phyloP scores from a whole-genome alignment of 2,113 vertebrate genomes.

The Heliornis fulica region DNA sequence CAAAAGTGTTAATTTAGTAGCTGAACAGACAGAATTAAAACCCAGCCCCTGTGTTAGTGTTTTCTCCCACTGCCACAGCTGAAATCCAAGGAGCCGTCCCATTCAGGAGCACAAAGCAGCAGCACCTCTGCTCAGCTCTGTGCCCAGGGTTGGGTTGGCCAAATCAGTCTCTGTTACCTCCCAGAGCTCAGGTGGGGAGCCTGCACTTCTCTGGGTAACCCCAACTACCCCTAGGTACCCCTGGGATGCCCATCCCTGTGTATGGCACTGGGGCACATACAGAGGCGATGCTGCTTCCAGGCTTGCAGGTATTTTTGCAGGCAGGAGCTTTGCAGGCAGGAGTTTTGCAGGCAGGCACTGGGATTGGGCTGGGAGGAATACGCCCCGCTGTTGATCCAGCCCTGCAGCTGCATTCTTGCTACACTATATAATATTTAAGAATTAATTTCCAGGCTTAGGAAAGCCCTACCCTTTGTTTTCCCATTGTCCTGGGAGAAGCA shows the following conservation, averaged over 20 bases:
- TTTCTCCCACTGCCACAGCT: not conserved
- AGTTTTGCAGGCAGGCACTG: not conserved
- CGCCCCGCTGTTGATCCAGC: not conserved
- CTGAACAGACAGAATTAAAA: not conserved
- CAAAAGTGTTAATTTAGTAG: constrained; percentile 44
- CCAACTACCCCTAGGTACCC: fast-evolving
- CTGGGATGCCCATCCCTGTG: not conserved
- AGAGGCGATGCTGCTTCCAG: not conserved
- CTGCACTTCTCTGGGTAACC: not conserved
- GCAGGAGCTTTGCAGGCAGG: not conserved
- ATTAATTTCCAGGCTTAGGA: not conserved
- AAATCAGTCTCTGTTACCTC: not conserved
- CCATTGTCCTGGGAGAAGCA: not conserved
- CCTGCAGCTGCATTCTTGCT: not conserved
- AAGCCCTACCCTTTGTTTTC: not conserved
- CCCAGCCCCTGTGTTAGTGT: not conserved
- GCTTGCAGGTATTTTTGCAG: not conserved
- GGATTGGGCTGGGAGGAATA: not conserved
- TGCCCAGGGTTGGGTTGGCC: fast-evolving
- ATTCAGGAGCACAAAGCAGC: not conserved
- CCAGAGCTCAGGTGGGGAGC: not conserved
- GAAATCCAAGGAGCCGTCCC: constrained; percentile 4
- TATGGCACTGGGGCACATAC: fast-evolving
- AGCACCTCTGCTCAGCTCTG: not conserved
- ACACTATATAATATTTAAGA: not conserved